A percentile compares a stretch with the other conserved stretches of the same genome.
Conservation (phyloP, 2,888 invertebrate genomes). For the Hecatera dysodea region DNA sequence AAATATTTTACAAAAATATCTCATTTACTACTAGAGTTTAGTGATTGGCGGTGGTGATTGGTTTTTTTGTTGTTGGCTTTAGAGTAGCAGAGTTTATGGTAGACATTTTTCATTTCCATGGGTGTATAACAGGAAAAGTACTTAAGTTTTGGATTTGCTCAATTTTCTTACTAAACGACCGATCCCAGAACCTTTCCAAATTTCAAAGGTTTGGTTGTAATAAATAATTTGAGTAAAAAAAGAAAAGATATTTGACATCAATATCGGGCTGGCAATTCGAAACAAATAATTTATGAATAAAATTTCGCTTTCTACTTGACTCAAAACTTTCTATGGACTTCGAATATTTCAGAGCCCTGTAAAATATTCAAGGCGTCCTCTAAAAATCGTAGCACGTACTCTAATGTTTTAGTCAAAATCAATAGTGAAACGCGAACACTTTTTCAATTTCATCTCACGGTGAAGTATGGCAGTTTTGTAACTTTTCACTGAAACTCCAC, state of each 20-base stretch:
- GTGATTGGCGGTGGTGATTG: too few species aligned
- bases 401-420: constrained; percentile 48
- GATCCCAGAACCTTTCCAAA: not conserved
- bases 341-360: constrained; percentile 11
- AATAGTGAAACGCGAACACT: constrained; percentile 45
- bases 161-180: not conserved
- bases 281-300: not conserved
- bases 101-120: too few species aligned
- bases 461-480: constrained; percentile 51
- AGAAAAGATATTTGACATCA: not conserved
- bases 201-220: not conserved
- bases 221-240: not conserved
- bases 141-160: too few species aligned
- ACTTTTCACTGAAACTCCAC: constrained; percentile 46
- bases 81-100: too few species aligned
- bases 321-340: constrained; percentile 23
- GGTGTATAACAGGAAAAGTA: too few species aligned
- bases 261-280: not conserved
- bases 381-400: constrained; percentile 34
- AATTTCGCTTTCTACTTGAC: constrained; percentile 4
- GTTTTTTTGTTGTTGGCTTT: too few species aligned
- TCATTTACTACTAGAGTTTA: too few species aligned
- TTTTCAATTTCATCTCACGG: constrained; percentile 46
- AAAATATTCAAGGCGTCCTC: constrained; percentile 33
- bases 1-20: not conserved